phyloP scores from a whole-genome alignment of 2,113 vertebrate genomes.

The Aegithalos caudatus region DNA sequence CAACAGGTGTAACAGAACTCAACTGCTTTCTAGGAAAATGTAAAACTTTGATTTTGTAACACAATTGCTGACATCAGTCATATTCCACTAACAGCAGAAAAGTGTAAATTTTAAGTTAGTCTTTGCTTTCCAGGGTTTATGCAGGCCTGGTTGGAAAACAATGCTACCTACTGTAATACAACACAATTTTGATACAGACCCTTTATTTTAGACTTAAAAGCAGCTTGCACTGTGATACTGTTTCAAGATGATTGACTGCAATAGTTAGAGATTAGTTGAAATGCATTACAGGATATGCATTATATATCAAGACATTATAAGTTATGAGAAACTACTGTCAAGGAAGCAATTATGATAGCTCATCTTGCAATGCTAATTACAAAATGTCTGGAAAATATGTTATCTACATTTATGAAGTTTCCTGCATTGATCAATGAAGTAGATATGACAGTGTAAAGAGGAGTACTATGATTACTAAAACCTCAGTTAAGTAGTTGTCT shows the following conservation, averaged over 20 bases:
- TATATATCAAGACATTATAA: constrained; percentile 55
- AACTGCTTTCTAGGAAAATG: background rate
- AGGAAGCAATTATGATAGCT: constrained; percentile 41
- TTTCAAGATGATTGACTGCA: constrained; percentile 40
- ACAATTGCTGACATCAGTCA: background rate
- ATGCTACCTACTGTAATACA: background rate
- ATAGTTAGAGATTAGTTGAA: constrained; percentile 24
- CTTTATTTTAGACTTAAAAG: background rate
- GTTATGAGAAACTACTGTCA: constrained; percentile 44
- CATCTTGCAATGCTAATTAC: constrained; percentile 39
- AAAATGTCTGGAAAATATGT: constrained; percentile 45
- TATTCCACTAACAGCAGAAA: background rate
- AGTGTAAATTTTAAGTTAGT: background rate
- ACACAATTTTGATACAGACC: background rate
- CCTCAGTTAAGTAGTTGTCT: background rate
- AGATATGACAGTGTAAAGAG: background rate
- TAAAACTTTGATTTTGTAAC: background rate
- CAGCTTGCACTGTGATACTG: background rate
- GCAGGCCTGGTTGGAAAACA: background rate
- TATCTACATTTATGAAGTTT: constrained; percentile 51
- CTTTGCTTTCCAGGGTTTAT: background rate
- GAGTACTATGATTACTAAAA: background rate
- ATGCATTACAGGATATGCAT: constrained; percentile 44
- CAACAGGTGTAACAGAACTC: too few species aligned
- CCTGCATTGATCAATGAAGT: constrained; percentile 3